Base-by-base conservation (phyloP, 2,888 invertebrate genomes). In the Macrophya annulata region DNA sequence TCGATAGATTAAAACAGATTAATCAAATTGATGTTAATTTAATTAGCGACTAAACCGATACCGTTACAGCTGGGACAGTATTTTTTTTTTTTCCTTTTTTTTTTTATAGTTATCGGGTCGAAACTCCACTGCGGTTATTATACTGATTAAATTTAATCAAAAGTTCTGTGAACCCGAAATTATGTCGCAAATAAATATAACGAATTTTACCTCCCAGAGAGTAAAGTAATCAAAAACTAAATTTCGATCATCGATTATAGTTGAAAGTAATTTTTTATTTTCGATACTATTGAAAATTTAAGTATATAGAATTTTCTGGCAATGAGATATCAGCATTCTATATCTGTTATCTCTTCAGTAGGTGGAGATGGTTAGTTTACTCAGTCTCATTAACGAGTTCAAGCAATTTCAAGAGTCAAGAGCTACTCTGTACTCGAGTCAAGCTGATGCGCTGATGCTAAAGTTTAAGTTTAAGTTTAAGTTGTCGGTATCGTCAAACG, bases 401-500 rank as follows among this genome's bases (percentile, higher is more conserved):
- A 77, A 77, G 77, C 77, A 25, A 77, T 77, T 77, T 77, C 31
- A 55, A 77, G 77, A 77, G 77, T 31, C 77, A 21, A 55, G 68
- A 37, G 68, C 37, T 37, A 17, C 68, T 31, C 31, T 5, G 0
- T 68, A 68, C 65, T 65, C 37, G 65, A 65, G 65, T 65, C 31
- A 12, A 25, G 68, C 68, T 68, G 68, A 68, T 68, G 17, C 4
- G 15, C 37, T 6, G 68, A 68, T 37, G 68, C 37, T 68, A 15
- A 68, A 68, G 68, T 68, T 68, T 31, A 68, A 68, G 68, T 37
- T 68, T 31, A 68, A 65, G 31, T 21, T 77, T 25, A 55, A 51
- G 51, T 77, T 77, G 77, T 77, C 77, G 77, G 77, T 77, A 77
- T 31, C 77, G 77, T 77, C 77, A 77, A 77, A 77, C 77, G 55